Conservation (phyloP, 2,888 invertebrate genomes). For the Arctia plantaginis region DNA sequence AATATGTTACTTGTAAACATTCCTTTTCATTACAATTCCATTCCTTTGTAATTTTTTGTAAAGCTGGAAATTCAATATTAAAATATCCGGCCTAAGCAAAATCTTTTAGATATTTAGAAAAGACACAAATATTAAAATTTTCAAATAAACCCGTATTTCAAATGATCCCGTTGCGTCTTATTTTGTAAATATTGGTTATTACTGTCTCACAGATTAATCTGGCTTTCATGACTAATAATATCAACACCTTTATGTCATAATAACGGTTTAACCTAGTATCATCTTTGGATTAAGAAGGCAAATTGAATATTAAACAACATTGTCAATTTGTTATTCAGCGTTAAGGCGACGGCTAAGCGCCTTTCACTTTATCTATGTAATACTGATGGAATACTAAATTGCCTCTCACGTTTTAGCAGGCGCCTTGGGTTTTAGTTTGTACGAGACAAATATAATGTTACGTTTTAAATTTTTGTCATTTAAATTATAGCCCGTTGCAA, state of each 20-base stretch:
- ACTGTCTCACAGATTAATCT: neutral
- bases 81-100: neutral
- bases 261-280: slow-evolving; percentile 30
- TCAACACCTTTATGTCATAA: slow-evolving; percentile 18
- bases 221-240: slow-evolving; percentile 7
- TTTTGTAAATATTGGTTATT: neutral
- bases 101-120: neutral
- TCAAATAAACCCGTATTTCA: too few relatives aligned
- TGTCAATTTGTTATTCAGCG: slow-evolving; percentile 51
- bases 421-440: slow-evolving; percentile 33
- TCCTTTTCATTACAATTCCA: too few relatives aligned
- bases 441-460: slow-evolving; percentile 15
- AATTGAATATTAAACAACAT: slow-evolving; percentile 54
- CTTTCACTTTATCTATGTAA: slow-evolving; percentile 51
- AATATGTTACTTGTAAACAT: neutral
- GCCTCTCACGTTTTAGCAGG: slow-evolving; percentile 49
- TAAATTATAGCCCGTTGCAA: neutral
- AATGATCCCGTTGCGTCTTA: neutral
- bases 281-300: slow-evolving; percentile 38
- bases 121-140: neutral
- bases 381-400: slow-evolving; percentile 53
- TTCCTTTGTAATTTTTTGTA: neutral
- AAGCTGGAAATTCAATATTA: neutral
- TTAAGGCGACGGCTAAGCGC: slow-evolving; percentile 49
- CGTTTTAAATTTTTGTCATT: slow-evolving; percentile 13